A percentile compares a stretch with the other conserved stretches of the same genome.
These are phyloP conservation scores for Sebastes oblongus DNA, from an alignment of 2,797 vertebrate genomes.

Conservation along the genomic window DNA sequence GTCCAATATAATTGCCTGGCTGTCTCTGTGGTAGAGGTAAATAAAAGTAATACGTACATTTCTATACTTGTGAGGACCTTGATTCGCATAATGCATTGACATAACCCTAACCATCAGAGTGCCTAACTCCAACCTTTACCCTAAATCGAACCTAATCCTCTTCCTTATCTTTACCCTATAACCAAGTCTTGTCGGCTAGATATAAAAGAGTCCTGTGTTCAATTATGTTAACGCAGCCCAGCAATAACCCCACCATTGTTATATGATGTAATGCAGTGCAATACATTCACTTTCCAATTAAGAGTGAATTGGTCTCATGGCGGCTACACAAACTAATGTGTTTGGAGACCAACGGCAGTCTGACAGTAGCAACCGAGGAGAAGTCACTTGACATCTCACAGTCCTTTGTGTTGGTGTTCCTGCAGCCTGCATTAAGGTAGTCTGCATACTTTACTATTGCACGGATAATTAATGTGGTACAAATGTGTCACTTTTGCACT, in stretches of 20 bases:
- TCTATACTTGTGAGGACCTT: neutral
- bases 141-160: neutral
- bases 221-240: slow-evolving; percentile 39
- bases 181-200: neutral
- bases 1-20: neutral
- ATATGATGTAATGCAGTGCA: slow-evolving; percentile 60
- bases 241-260: slow-evolving; percentile 39
- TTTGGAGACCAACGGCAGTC: slow-evolving; percentile 54
- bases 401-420: slow-evolving; percentile 14
- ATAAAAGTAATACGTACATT: neutral
- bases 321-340: slow-evolving; percentile 67
- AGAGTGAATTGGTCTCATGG: slow-evolving; percentile 65
- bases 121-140: neutral
- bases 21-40: neutral
- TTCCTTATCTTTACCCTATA: neutral
- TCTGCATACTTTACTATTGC: neutral
- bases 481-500: neutral
- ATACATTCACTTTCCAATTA: slow-evolving; percentile 72
- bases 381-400: slow-evolving; percentile 34
- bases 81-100: neutral
- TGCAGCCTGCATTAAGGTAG: neutral
- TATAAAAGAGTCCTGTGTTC: neutral
- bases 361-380: slow-evolving; percentile 43
- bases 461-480: neutral
- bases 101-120: neutral